phyloP scores from a whole-genome alignment of 2,888 invertebrate genomes.

The Acronicta psi region DNA sequence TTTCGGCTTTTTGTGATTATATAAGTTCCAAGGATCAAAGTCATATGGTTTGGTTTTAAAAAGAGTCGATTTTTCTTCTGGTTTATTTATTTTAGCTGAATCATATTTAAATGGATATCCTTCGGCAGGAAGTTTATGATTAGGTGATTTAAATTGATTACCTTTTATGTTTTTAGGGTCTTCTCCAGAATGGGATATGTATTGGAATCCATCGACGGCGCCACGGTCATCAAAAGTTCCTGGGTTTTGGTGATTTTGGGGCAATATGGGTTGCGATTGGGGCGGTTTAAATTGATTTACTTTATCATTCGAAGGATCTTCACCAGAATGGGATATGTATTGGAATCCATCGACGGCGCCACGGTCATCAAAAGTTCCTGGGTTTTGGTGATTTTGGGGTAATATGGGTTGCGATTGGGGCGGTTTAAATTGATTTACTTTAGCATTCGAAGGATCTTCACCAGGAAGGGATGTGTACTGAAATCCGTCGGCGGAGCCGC shows the following conservation, averaged over 20 bases:
- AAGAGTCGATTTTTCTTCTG: no score
- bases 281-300: neutral
- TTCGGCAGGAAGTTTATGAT: no score
- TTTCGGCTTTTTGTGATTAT: no score
- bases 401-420: neutral
- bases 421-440: neutral
- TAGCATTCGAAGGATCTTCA: no score
- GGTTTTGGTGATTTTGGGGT: neutral
- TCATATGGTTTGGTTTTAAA: no score
- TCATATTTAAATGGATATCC: no score
- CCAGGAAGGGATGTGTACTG: no score
- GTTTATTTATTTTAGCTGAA: no score
- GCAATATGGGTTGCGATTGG: neutral
- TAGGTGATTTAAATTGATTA: no score
- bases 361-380: neutral
- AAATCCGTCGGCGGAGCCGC: no score
- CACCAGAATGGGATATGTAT: neutral
- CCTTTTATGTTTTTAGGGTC: neutral
- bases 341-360: neutral
- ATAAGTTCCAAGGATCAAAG: no score
- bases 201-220: neutral
- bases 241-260: neutral
- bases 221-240: neutral
- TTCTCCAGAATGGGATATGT: neutral
- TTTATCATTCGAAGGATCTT: neutral